Conservation (phyloP, 2,797 vertebrate species). For the Neoniphon sammara region DNA sequence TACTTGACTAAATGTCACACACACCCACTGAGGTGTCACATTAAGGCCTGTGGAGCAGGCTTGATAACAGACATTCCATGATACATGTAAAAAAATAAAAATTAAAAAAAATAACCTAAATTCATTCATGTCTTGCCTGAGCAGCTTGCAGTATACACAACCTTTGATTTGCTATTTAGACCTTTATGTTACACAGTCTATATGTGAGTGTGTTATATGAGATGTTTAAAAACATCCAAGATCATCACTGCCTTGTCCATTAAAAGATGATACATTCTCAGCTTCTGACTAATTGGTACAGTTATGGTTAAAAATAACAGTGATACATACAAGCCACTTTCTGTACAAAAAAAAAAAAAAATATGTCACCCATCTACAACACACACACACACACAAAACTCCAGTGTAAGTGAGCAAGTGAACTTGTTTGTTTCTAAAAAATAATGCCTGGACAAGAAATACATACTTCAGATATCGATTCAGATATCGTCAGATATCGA, state of each 20-base stretch:
- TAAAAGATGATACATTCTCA: background rate
- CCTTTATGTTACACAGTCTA: background rate
- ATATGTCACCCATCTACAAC: background rate
- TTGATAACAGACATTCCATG: background rate
- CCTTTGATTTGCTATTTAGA: background rate
- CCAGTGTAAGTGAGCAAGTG: background rate
- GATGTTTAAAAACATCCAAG: background rate
- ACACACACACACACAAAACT: background rate
- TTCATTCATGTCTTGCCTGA: background rate
- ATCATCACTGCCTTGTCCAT: background rate
- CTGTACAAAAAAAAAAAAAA: background rate
- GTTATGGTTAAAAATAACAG: too few relatives aligned
- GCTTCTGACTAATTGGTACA: too few relatives aligned
- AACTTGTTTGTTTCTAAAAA: background rate
- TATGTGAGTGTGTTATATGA: background rate
- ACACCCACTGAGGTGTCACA: background rate
- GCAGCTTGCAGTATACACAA: background rate
- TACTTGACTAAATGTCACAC: background rate
- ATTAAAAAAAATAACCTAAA: background rate
- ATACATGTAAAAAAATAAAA: background rate
- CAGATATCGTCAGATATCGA: background rate
- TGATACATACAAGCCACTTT: background rate
- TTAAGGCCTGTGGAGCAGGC: background rate
- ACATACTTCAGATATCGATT: too few relatives aligned
- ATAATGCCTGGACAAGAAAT: background rate